Base-by-base conservation (phyloP, 2,113 vertebrate genomes). In the Cacatua alba region DNA sequence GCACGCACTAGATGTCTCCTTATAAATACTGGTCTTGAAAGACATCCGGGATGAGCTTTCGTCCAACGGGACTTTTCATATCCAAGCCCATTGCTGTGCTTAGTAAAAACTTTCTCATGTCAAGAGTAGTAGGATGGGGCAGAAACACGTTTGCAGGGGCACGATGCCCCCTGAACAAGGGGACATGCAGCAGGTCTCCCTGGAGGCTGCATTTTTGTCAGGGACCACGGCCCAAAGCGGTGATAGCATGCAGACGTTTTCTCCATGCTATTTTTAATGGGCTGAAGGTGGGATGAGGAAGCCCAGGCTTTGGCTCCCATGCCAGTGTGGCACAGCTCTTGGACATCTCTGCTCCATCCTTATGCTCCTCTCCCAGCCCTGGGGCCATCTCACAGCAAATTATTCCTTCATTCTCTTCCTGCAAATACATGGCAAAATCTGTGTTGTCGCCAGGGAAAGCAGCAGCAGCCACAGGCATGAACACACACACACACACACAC, bases 1-100 rank as follows among this genome's bases (percentile, higher is more conserved):
- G 49, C 31, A 31, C 9, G 8, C 21, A 20, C 10, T 17, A 18
- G 10, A 5, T 53, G 21, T 24, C 39, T 77, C 33, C 43, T 72
- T 13, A 4, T 0, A 18, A 59, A 19, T 57, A 70, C 60, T 48
- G 12, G 10, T 78, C 60, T 41, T 46, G 10, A 48, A 69, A 68
- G 3, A 18, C 0, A 0, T 17, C 21, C 4, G 3, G 43, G 48
- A 60, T n/a, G 24, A 74, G 35, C 6, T 74, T 37, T 70, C 46
- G 13, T n/a, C 65, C 4, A 1, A 41, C 26, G 31, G 49, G 31
- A 20, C 29, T 72, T 84, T 10, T 43, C n/a, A 49, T 46, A 9
- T 39, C 1, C 1, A 0, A 79, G 24, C 9, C 17, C 28, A 18
- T 65, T 6, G 3, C 20, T 1, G 0, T 55, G 18, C 17, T 70